Conservation (phyloP, 1,140 invertebrate species). For the Platorchestia sp. region DNA sequence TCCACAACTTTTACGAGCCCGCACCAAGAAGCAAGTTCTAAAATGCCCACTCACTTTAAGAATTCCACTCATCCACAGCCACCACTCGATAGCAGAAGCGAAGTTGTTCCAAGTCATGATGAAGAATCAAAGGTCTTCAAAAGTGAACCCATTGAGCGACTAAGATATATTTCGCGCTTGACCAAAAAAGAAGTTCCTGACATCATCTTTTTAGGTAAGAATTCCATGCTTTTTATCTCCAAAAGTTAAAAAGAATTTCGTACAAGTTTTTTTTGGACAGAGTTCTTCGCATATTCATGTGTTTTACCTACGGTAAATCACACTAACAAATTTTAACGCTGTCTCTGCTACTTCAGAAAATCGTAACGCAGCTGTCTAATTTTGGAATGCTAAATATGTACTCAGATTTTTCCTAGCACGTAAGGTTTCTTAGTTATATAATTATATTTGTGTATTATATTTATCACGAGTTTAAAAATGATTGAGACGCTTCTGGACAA, state of each 20-base stretch:
- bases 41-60: not conserved
- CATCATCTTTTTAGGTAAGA: not conserved
- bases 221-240: not conserved
- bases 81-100: not conserved
- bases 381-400: not conserved
- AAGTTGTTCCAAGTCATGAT: not conserved
- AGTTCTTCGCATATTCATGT: too few species aligned
- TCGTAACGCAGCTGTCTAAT: not conserved
- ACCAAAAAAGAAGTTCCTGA: not conserved
- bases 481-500: not conserved
- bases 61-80: not conserved
- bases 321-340: not conserved
- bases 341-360: not conserved
- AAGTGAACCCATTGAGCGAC: not conserved
- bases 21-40: not conserved
- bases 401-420: not conserved
- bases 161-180: not conserved
- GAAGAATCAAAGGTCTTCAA: not conserved
- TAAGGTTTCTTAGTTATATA: not conserved
- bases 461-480: not conserved
- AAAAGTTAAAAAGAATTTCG: too few species aligned
- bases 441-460: not conserved
- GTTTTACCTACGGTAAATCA: too few species aligned
- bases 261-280: too few species aligned
- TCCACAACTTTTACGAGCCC: not conserved